Conservation (phyloP, 2,113 vertebrate species). For the Ariopsis seemanni region DNA sequence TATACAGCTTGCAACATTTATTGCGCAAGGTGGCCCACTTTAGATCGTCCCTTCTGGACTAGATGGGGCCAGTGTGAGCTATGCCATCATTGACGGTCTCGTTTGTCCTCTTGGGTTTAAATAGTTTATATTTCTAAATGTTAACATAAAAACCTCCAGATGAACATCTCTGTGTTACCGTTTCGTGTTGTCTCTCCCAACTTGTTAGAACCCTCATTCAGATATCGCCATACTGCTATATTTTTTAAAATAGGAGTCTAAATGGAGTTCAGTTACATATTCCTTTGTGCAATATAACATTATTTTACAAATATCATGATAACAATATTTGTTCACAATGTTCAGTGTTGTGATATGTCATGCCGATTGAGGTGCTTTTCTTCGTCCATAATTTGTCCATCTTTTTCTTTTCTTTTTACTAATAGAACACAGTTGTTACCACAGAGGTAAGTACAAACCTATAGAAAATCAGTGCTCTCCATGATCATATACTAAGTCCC, state of each 20-base stretch:
- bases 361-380: not conserved
- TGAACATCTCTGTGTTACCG: no score
- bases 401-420: slow-evolving; percentile 48
- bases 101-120: no score
- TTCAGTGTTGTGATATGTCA: not conserved
- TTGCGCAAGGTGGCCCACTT: no score
- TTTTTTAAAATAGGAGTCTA: not conserved
- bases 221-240: no score
- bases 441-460: slow-evolving; percentile 70
- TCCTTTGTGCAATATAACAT: not conserved
- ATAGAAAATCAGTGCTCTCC: not conserved
- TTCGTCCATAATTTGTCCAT: not conserved
- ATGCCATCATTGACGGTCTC: not conserved
- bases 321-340: not conserved
- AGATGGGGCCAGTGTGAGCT: no score
- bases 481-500: not conserved
- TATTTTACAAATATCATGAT: not conserved
- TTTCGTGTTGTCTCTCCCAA: no score
- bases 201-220: no score
- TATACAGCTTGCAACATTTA: no score
- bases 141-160: no score
- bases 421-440: slow-evolving; percentile 75
- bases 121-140: no score
- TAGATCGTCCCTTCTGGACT: no score
- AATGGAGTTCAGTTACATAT: not conserved